phyloP scores from a whole-genome alignment of 2,113 vertebrate species.

The Rallus limicola region DNA sequence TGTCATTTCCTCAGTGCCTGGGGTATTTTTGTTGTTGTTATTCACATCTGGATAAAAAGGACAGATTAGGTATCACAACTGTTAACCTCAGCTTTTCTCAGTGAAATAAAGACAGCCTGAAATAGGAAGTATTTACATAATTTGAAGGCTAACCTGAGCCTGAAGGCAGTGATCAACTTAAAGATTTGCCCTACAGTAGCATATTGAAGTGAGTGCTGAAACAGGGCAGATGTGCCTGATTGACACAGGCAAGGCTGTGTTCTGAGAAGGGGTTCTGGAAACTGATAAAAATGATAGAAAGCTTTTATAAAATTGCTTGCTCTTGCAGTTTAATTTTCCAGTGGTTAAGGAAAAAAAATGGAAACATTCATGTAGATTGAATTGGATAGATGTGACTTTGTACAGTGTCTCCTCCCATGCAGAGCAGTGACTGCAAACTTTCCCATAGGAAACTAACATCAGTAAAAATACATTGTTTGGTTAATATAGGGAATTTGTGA shows the following conservation, averaged over 20 bases:
- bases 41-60: background rate
- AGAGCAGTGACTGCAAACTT: constrained; percentile 1
- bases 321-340: background rate
- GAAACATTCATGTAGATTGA: background rate
- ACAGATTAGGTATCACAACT: constrained; percentile 16
- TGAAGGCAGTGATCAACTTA: constrained; percentile 30
- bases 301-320: background rate
- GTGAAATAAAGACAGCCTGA: constrained; percentile 24
- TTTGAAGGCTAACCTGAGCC: constrained; percentile 35
- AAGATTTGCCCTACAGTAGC: constrained; percentile 7
- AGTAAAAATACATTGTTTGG: background rate
- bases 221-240: background rate
- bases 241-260: background rate
- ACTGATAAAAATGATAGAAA: background rate
- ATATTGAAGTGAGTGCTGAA: constrained; percentile 4
- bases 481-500: constrained; percentile 6
- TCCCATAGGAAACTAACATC: constrained; percentile 15
- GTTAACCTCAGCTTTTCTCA: constrained; percentile 29
- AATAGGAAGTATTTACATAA: constrained; percentile 31
- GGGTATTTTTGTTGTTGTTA: background rate
- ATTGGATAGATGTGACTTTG: background rate
- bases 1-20: constrained; percentile 2
- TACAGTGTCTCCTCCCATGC: background rate
- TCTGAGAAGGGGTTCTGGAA: constrained; percentile 1
- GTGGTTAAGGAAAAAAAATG: background rate